Evolutionary conservation across 2,797 vertebrate genomes (phyloP).

Genomic region (Sandelia bainsii): DNA sequence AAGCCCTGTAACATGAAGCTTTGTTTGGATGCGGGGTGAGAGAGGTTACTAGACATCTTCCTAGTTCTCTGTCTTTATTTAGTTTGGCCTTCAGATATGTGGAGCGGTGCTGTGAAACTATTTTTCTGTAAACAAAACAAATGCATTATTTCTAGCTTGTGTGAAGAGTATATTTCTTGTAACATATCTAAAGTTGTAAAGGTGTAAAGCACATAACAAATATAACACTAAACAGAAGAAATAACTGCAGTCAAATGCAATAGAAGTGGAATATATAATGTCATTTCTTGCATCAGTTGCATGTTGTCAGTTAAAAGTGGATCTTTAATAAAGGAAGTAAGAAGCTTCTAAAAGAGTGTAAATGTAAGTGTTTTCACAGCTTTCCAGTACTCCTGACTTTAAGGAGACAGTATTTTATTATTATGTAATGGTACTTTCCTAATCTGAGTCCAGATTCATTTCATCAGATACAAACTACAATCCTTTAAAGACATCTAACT

Average conservation of each 20-base stretch:
- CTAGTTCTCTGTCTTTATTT: conserved; percentile 51
- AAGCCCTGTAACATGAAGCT: conserved; percentile 40
- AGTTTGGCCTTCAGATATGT: conserved; percentile 51
- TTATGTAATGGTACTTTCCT: conserved; percentile 33
- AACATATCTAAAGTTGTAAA: conserved; percentile 29
- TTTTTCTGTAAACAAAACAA: conserved; percentile 56
- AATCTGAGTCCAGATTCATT: conserved; percentile 24
- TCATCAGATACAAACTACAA: conserved; percentile 9
- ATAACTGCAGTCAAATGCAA: conserved; percentile 8
- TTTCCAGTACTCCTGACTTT: conserved; percentile 17
- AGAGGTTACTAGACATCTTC: conserved; percentile 24
- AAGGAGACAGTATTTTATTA: conserved; percentile 38
- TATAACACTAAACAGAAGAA: conserved; percentile 42
- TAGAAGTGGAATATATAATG: conserved; percentile 19
- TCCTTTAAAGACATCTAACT: background rate
- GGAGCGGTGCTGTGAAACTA: conserved; percentile 46
- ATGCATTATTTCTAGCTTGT: conserved; percentile 37
- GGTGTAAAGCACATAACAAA: background rate
- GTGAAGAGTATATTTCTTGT: conserved; percentile 23
- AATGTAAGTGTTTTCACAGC: conserved; percentile 6
- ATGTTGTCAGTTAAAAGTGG: conserved; percentile 11
- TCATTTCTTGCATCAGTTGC: conserved; percentile 1
- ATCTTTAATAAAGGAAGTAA: conserved; percentile 3
- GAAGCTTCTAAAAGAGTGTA: conserved; percentile 8
- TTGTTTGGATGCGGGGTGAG: conserved; percentile 30